These are phyloP conservation scores for Aleiodes sp. DNA, from an alignment of 1,140 invertebrate species.

Conservation along the genomic window DNA sequence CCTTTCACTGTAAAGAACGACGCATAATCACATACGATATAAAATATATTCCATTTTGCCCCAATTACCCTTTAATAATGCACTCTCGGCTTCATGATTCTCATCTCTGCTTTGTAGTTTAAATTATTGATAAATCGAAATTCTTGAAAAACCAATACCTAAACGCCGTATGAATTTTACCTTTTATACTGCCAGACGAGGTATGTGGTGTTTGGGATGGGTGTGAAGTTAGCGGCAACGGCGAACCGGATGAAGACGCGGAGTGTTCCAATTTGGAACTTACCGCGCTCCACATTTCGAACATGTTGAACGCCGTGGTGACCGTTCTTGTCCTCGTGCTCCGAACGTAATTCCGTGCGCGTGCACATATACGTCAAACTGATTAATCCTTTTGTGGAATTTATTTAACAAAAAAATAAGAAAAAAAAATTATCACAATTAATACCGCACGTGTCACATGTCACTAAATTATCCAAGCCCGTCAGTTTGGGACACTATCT, in stretches of 20 bases:
- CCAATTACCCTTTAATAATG: too few relatives aligned
- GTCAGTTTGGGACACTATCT: too few relatives aligned
- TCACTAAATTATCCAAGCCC: too few relatives aligned
- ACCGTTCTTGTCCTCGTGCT: constrained; percentile 41
- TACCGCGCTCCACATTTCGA: constrained; percentile 88
- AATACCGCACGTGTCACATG: background rate
- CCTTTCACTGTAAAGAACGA: too few relatives aligned
- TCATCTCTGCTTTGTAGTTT: too few relatives aligned
- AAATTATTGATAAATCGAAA: background rate
- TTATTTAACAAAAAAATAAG: background rate
- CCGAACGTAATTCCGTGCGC: constrained; percentile 27
- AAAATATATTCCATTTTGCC: too few relatives aligned
- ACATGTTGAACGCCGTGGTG: constrained; percentile 77
- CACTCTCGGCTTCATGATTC: too few relatives aligned
- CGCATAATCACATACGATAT: too few relatives aligned
- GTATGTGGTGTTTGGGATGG: constrained; percentile 76
- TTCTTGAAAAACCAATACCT: background rate
- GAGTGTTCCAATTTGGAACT: constrained; percentile 80
- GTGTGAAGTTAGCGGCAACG: constrained; percentile 61
- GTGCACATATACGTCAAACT: constrained; percentile 28
- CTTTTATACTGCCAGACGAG: constrained; percentile 86
- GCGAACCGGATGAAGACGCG: constrained; percentile 64
- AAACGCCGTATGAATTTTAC: constrained; percentile 67
- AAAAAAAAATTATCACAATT: background rate
- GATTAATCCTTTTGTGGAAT: background rate